These are phyloP conservation scores for Mus spretus DNA, from an alignment of 2,797 vertebrate genomes.

Conservation along the genomic window DNA sequence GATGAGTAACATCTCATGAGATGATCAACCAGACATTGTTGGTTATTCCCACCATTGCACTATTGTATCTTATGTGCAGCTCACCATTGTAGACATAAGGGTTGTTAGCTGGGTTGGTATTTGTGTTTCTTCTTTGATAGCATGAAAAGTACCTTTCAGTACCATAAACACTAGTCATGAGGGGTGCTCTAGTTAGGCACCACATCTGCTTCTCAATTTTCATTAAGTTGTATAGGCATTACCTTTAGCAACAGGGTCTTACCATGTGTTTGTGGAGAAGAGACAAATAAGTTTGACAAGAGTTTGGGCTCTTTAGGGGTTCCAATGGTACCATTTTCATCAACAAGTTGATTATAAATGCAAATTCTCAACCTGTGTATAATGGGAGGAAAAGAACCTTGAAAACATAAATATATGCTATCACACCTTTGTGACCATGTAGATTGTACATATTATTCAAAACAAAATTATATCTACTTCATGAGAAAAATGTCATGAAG, in stretches of 20 bases:
- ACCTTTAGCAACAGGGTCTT: background rate
- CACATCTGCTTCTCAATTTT: background rate
- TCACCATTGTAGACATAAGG: background rate
- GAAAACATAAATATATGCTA: background rate
- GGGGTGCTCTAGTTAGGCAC: too few relatives aligned
- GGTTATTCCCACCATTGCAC: background rate
- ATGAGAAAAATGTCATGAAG: background rate
- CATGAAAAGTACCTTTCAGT: background rate
- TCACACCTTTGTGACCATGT: background rate
- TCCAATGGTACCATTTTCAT: background rate
- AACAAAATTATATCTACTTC: background rate
- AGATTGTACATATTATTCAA: background rate
- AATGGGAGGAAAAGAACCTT: background rate
- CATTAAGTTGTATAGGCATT: background rate
- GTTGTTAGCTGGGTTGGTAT: background rate
- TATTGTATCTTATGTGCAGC: background rate
- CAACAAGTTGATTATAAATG: background rate
- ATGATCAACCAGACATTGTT: background rate
- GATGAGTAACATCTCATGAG: background rate
- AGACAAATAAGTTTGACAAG: background rate
- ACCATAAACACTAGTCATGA: background rate
- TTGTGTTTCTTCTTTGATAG: background rate
- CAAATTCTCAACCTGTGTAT: background rate
- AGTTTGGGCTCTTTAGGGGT: background rate
- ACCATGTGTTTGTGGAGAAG: background rate